These are phyloP conservation scores for Ophraella communa DNA, from an alignment of 2,888 invertebrate genomes.

Conservation along the genomic window DNA sequence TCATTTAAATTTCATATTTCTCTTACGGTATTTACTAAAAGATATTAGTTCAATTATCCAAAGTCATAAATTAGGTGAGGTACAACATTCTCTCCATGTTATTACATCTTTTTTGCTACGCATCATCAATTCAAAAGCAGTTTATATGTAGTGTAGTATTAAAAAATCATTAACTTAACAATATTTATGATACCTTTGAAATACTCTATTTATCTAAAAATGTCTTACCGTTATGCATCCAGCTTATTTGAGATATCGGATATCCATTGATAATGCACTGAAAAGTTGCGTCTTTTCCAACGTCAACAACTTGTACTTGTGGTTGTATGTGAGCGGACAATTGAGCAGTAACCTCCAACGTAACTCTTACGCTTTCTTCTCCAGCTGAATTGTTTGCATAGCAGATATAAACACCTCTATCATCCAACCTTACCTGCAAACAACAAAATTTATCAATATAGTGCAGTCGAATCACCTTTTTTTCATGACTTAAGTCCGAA, in stretches of 20 bases:
- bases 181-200: no score
- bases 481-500: neutral
- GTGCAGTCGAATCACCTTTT: neutral
- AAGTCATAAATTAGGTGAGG: no score
- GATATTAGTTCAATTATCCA: no score
- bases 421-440: conserved; percentile 68
- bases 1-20: no score
- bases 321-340: conserved; percentile 82
- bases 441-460: neutral
- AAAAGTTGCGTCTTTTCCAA: conserved; percentile 83
- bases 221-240: conserved; percentile 75
- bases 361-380: conserved; percentile 78
- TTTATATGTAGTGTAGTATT: no score
- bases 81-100: no score
- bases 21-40: no score
- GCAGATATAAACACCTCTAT: conserved; percentile 87
- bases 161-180: no score
- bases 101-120: no score
- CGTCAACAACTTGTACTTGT: conserved; percentile 79
- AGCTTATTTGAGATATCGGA: conserved; percentile 79
- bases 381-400: conserved; percentile 91
- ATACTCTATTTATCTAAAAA: no score
- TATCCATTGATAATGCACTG: conserved; percentile 88
- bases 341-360: conserved; percentile 80
- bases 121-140: no score